Evolutionary conservation across 2,888 invertebrate species (phyloP).

Genomic region (Brachyptera putata): DNA sequence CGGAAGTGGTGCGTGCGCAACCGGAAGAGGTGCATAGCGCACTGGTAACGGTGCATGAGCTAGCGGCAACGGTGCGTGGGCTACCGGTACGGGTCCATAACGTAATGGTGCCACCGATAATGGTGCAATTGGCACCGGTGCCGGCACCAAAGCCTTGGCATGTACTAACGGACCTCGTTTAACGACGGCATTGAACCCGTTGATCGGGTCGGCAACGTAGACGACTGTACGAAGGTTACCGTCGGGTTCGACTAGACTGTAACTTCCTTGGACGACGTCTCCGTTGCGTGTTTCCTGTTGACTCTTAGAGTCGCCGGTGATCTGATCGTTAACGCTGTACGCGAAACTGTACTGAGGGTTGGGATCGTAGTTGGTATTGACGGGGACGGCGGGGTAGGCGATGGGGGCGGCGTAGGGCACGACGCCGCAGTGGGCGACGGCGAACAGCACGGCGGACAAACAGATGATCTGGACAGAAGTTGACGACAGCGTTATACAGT

Average conservation of each 20-base stretch:
- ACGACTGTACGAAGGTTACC: constrained; percentile 26
- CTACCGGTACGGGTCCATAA: constrained; percentile 2
- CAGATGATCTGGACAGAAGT: neutral
- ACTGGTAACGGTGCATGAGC: neutral
- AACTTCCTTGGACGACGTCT: constrained; percentile 31
- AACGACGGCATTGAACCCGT: constrained; percentile 40
- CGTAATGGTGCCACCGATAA: too few species aligned
- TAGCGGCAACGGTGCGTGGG: neutral
- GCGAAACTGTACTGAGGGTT: constrained; percentile 29
- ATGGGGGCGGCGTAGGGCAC: constrained; percentile 15
- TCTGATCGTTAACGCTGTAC: constrained; percentile 24
- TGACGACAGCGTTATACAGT: neutral
- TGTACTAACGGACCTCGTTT: constrained; percentile 35
- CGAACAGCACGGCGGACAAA: constrained; percentile 23
- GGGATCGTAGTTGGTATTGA: constrained; percentile 25
- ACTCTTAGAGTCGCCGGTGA: constrained; percentile 28
- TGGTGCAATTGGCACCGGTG: constrained; percentile 23
- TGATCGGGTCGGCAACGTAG: constrained; percentile 39
- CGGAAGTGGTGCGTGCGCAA: neutral
- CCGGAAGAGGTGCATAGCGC: neutral
- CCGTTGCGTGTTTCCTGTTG: constrained; percentile 29
- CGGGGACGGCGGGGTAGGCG: constrained; percentile 13
- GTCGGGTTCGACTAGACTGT: constrained; percentile 30
- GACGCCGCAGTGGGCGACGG: constrained; percentile 21
- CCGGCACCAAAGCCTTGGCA: constrained; percentile 26